Conservation (phyloP, 2,888 invertebrate genomes). For the Synergus umbraculus region DNA sequence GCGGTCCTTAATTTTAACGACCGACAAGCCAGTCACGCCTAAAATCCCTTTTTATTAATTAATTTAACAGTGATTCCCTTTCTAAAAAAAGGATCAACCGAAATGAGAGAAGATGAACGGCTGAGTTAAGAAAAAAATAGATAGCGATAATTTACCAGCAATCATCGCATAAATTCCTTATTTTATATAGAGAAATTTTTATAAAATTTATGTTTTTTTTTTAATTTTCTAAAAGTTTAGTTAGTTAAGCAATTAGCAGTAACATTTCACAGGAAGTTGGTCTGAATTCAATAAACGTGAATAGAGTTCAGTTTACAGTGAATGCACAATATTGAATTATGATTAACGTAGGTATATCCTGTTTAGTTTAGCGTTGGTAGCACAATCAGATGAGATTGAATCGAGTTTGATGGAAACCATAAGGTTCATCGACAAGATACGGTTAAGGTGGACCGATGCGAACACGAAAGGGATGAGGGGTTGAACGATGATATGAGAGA, state of each 20-base stretch:
- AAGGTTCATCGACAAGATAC: conserved; percentile 54
- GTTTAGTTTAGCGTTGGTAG: not conserved
- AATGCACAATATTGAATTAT: not conserved
- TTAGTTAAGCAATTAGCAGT: too few relatives aligned
- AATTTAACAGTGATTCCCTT: conserved; percentile 43
- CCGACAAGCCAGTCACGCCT: conserved; percentile 58
- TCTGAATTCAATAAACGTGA: not conserved
- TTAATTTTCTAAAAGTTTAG: too few relatives aligned
- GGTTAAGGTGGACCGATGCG: conserved; percentile 51
- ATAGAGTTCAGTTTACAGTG: conserved; percentile 1
- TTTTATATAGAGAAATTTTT: too few relatives aligned
- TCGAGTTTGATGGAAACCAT: conserved; percentile 55
- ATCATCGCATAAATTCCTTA: too few relatives aligned
- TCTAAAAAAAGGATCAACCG: not conserved
- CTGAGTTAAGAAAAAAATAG: not conserved
- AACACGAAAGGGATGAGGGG: conserved; percentile 54
- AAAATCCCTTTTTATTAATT: conserved; percentile 65
- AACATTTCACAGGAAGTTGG: not conserved
- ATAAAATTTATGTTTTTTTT: too few relatives aligned
- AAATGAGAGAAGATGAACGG: not conserved
- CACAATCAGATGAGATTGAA: conserved; percentile 32
- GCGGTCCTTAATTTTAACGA: conserved; percentile 63
- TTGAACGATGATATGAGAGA: conserved; percentile 70
- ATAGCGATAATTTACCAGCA: too few relatives aligned
- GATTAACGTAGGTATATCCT: conserved; percentile 16